phyloP scores from a whole-genome alignment of 2,113 vertebrate genomes.

The Cariama cristata region DNA sequence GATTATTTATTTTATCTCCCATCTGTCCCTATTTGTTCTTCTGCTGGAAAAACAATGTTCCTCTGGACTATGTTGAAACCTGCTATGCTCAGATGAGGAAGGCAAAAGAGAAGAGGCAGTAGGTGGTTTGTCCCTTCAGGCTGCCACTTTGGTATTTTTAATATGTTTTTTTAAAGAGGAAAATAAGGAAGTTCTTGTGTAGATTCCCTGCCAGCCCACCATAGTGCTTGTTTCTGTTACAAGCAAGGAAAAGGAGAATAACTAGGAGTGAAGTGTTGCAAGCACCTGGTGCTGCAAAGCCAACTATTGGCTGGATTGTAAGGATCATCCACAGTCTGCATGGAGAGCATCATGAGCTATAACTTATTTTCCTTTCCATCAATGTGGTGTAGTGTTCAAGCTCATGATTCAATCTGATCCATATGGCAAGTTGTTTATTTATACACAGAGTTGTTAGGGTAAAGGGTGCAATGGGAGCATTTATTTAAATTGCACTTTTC shows the following conservation, averaged over 20 bases:
- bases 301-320: not conserved
- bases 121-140: not conserved
- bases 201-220: not conserved
- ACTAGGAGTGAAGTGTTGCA: not conserved
- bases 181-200: not conserved
- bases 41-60: not conserved
- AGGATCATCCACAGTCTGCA: not conserved
- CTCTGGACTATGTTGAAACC: not conserved
- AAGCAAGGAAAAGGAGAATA: not conserved
- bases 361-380: not conserved
- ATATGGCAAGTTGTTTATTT: not conserved
- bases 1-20: not conserved
- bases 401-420: not conserved
- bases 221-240: not conserved
- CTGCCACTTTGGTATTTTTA: not conserved
- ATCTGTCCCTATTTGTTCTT: not conserved
- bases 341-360: not conserved
- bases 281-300: not conserved
- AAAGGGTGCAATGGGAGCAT: not conserved
- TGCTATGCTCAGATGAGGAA: not conserved
- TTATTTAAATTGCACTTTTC: not conserved
- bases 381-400: not conserved
- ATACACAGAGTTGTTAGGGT: not conserved
- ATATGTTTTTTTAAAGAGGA: not conserved
- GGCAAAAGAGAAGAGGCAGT: not conserved